Evolutionary conservation across 2,888 invertebrate genomes (phyloP).

Genomic region (Plebejus anna): DNA sequence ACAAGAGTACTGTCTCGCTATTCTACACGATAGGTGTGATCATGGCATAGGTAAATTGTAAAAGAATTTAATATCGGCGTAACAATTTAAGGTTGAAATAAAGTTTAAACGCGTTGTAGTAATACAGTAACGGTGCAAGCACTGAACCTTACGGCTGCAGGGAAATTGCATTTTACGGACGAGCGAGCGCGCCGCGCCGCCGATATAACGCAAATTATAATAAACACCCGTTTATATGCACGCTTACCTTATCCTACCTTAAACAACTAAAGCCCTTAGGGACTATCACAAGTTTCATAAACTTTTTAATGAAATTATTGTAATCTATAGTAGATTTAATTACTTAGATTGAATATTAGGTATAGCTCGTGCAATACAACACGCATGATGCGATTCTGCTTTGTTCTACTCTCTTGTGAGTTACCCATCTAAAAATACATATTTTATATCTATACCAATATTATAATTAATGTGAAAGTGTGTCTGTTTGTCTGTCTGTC

Average conservation of each 20-base stretch:
- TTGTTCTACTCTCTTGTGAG: too few relatives aligned
- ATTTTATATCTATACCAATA: too few relatives aligned
- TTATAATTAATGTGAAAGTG: too few relatives aligned
- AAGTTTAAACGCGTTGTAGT: conserved; percentile 31
- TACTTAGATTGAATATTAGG: too few relatives aligned
- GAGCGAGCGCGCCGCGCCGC: conserved; percentile 32
- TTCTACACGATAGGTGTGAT: too few relatives aligned
- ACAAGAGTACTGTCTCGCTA: too few relatives aligned
- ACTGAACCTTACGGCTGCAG: conserved; percentile 45
- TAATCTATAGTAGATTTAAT: neutral
- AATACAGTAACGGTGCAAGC: conserved; percentile 37
- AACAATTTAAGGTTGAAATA: neutral
- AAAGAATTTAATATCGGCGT: neutral
- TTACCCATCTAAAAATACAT: too few relatives aligned
- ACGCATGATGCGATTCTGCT: too few relatives aligned
- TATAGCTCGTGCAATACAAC: too few relatives aligned
- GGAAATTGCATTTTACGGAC: conserved; percentile 65
- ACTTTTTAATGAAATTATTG: neutral
- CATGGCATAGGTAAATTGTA: too few relatives aligned
- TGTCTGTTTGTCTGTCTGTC: too few relatives aligned
- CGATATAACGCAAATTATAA: conserved; percentile 23
- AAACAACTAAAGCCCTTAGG: neutral
- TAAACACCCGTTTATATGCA: conserved; percentile 8
- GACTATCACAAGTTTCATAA: neutral
- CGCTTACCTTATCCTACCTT: neutral